phyloP scores from a whole-genome alignment of 2,888 invertebrate genomes.

The Macrophya alboannulata region DNA sequence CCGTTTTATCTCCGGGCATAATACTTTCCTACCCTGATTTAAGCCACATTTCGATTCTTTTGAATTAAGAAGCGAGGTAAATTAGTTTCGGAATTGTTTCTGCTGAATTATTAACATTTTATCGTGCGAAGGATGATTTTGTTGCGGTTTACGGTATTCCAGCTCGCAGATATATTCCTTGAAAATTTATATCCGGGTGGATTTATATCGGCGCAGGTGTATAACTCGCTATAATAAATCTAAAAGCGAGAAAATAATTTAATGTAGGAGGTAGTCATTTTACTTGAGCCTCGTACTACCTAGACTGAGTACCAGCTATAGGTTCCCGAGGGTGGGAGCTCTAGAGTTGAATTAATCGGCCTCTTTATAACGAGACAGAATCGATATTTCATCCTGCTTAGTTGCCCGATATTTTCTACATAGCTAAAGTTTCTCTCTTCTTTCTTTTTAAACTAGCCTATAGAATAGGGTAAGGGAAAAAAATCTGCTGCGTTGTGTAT shows the following conservation, averaged over 20 bases:
- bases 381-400: slow-evolving; percentile 45
- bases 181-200: background rate
- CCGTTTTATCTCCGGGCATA: background rate
- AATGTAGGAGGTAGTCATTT: slow-evolving; percentile 28
- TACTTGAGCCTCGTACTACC: slow-evolving; percentile 20
- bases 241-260: slow-evolving; percentile 27
- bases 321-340: background rate
- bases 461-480: slow-evolving; percentile 3
- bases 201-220: slow-evolving; percentile 25
- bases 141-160: background rate
- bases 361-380: slow-evolving; percentile 52
- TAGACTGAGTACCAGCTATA: slow-evolving; percentile 38
- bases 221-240: slow-evolving; percentile 41
- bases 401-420: slow-evolving; percentile 16
- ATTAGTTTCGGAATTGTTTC: background rate
- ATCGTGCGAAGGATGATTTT: background rate
- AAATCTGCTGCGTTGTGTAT: slow-evolving; percentile 46
- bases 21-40: background rate
- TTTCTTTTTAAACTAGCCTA: slow-evolving; percentile 40
- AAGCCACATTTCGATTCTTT: no score
- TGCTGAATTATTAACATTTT: background rate
- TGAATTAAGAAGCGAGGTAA: background rate
- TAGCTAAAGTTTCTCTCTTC: slow-evolving; percentile 16
- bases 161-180: background rate
- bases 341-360: slow-evolving; percentile 48